These are phyloP conservation scores for Alcedo quadribrachys DNA, from an alignment of 2,797 vertebrate species.

Conservation along the genomic window DNA sequence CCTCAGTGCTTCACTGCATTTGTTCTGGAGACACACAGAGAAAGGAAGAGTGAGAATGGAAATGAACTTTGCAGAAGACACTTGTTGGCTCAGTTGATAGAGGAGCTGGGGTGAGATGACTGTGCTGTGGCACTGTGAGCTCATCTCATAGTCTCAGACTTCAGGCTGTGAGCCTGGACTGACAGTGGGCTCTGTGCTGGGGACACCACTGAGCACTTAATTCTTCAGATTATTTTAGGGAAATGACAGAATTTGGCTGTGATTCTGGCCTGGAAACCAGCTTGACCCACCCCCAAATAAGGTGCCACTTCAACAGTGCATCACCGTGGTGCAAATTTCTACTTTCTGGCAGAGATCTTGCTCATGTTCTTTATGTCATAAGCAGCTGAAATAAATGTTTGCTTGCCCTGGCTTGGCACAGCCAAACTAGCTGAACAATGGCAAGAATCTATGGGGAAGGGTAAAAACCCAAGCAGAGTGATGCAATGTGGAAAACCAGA, in stretches of 20 bases:
- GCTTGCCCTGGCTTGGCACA: background rate
- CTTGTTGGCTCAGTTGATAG: background rate
- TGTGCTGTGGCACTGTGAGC: background rate
- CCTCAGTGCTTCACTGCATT: background rate
- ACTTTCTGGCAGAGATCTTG: background rate
- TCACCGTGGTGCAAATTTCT: rapidly evolving
- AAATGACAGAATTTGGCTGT: background rate
- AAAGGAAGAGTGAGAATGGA: background rate
- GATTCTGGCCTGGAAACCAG: background rate
- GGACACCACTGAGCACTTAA: rapidly evolving
- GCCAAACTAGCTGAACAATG: background rate
- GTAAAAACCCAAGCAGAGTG: background rate
- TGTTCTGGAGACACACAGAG: background rate
- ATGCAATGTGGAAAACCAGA: background rate
- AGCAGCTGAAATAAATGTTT: background rate
- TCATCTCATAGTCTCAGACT: background rate
- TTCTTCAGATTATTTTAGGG: background rate
- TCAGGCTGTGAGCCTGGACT: background rate
- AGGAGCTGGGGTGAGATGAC: background rate
- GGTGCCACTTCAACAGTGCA: background rate
- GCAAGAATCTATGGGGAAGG: background rate
- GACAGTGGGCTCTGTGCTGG: background rate
- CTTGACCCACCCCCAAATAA: rapidly evolving
- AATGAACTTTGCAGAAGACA: background rate
- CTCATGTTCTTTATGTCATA: background rate